Evolutionary conservation across 2,113 vertebrate species (phyloP).

Genomic region (Brachypteracias leptosomus): DNA sequence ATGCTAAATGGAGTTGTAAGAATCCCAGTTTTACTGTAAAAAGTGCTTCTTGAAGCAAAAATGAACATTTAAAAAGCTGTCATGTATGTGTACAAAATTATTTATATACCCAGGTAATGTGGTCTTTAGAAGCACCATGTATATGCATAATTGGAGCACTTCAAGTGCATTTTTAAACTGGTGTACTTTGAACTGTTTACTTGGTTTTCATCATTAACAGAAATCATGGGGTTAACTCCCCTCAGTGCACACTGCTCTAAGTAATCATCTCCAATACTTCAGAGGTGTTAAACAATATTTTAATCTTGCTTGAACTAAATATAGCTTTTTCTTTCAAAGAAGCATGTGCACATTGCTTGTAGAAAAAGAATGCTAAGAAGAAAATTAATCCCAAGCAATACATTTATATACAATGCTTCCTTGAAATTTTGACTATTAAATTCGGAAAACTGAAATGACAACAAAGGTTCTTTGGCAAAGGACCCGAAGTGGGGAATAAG

Average conservation of each 20-base stretch:
- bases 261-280: not conserved
- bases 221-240: not conserved
- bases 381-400: not conserved
- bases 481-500: conserved; percentile 35
- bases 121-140: not conserved
- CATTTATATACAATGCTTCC: not conserved
- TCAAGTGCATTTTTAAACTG: not conserved
- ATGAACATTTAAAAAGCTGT: not conserved
- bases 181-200: not conserved
- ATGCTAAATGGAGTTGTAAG: not conserved
- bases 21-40: not conserved
- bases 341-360: not conserved
- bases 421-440: conserved; percentile 28
- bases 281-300: not conserved
- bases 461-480: not conserved
- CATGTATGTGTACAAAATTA: not conserved
- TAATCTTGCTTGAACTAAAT: not conserved
- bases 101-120: not conserved
- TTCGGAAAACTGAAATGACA: conserved; percentile 46
- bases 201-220: not conserved
- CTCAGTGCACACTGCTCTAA: not conserved
- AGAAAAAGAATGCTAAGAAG: not conserved
- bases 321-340: not conserved
- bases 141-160: not conserved
- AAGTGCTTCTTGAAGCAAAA: not conserved